Evolutionary conservation across 1,140 invertebrate genomes (phyloP), one percentile per base, ranked within the genome.

Genomic region (Diuraphis noxia): DNA sequence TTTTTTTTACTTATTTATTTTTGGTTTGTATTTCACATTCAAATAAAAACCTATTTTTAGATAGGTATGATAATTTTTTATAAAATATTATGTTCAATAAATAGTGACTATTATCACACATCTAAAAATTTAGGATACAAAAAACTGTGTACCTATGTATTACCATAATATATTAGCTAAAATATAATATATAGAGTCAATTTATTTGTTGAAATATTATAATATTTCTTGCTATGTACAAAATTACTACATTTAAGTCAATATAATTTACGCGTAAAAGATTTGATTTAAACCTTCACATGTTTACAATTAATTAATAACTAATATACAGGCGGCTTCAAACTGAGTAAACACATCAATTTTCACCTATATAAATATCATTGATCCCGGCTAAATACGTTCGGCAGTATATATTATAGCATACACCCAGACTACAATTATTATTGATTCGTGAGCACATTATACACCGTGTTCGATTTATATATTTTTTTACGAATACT

Each of bases 161-260:
- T 52, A 49, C 19, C 46, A 52, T 52, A 49, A 49, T 49, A 52
- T 72, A 17, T 72, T 3, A 13, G 4, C 4, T 72, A 72, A 72
- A 72, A n/a, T 72, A n/a, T n/a, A 72, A n/a, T 72, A n/a, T n/a
- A 5, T n/a, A 0, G 30, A 72, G 56, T 72, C 17, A n/a, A 72
- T 72, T 72, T n/a, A 72, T 72, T 72, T n/a, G 13, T 72, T n/a
- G 56, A 72, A 72, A 72, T n/a, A 72, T 72, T 72, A 72, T n/a
- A 72, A 72, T n/a, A 72, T 72, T 72, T 72, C 30, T 72, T n/a
- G 56, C 56, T 72, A 72, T 72, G 4, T 34, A n/a, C 34, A n/a
- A 72, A 17, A 72, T 72, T n/a, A 72, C 34, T n/a, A 72, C 34
- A n/a, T 72, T n/a, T 72, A n/a, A 72, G n/a, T 72, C 56, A 72